phyloP scores from a whole-genome alignment of 2,113 vertebrate genomes.

The Heptranchias perlo region DNA sequence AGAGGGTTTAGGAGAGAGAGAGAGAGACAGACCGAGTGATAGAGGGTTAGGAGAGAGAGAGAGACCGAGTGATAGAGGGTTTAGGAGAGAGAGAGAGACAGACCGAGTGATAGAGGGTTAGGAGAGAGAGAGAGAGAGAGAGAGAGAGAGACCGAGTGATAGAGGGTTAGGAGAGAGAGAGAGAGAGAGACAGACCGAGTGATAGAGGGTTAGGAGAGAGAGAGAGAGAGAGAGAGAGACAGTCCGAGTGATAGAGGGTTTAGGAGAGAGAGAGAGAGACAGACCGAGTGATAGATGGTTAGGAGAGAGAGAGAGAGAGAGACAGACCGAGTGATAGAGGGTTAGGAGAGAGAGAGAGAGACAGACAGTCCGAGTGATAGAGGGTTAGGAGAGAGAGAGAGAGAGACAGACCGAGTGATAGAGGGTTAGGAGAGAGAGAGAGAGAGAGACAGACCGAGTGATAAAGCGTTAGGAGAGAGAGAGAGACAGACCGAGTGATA shows the following conservation, averaged over 20 bases:
- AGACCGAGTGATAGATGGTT: too few species aligned
- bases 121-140: background rate
- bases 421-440: background rate
- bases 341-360: background rate
- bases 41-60: too few species aligned
- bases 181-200: background rate
- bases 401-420: background rate
- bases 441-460: background rate
- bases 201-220: background rate
- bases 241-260: background rate
- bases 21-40: background rate
- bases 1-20: background rate
- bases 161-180: background rate
- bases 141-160: background rate
- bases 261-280: background rate
- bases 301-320: too few species aligned
- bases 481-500: background rate
- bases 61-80: background rate
- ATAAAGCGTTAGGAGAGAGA: background rate
- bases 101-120: background rate
- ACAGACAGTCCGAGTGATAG: background rate
- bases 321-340: background rate
- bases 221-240: background rate
- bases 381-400: background rate
- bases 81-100: background rate